Evolutionary conservation across 2,113 vertebrate genomes (phyloP).

Genomic region (Gulo gulo): DNA sequence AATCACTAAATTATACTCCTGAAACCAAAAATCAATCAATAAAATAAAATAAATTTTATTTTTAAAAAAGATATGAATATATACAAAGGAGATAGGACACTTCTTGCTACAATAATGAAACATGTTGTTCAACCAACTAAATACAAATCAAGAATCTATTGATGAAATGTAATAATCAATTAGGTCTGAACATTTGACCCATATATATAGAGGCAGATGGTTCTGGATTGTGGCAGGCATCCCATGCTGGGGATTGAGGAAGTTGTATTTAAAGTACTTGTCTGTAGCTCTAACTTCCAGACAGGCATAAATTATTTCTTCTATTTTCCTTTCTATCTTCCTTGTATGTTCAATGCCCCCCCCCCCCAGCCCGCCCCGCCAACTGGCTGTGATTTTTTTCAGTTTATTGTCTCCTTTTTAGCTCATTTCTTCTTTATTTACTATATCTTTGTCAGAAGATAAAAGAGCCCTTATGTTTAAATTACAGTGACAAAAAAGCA

Average conservation of each 20-base stretch:
- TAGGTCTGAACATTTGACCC: background rate
- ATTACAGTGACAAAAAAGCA: background rate
- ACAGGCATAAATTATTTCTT: background rate
- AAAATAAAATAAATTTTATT: background rate
- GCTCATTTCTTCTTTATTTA: background rate
- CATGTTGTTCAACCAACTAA: background rate
- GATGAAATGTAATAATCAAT: background rate
- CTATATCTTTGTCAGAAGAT: background rate
- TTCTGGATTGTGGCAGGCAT: background rate
- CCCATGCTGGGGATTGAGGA: accelerated
- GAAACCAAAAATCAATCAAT: background rate
- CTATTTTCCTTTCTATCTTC: background rate
- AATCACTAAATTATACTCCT: background rate
- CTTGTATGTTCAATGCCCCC: background rate
- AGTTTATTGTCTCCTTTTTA: background rate
- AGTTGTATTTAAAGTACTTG: background rate
- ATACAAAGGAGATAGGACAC: background rate
- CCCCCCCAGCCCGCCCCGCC: background rate
- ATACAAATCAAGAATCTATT: background rate
- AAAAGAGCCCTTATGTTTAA: background rate
- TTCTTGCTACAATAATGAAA: background rate
- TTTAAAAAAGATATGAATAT: background rate
- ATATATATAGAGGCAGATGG: background rate
- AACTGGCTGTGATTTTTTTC: background rate
- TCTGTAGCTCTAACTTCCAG: background rate